These are phyloP conservation scores for Paedocypris sp. DNA, from an alignment of 2,113 vertebrate genomes.

Conservation along the genomic window DNA sequence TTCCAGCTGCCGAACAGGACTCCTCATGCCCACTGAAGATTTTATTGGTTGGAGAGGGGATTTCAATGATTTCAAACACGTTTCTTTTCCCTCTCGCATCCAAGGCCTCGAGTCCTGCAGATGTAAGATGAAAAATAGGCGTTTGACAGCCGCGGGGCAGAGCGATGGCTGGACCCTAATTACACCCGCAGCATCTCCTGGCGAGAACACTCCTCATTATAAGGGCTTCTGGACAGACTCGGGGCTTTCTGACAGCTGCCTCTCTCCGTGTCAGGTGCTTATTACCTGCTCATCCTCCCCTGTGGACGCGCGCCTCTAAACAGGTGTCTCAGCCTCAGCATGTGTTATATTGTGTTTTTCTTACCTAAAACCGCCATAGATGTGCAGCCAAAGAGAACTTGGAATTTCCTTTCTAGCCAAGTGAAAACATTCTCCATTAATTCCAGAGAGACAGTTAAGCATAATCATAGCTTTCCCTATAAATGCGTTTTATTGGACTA, in stretches of 20 bases:
- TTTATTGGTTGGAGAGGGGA: conserved; percentile 17
- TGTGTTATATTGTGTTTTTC: conserved; percentile 18
- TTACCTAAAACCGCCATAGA: conserved; percentile 5
- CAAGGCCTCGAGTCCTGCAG: conserved; percentile 26
- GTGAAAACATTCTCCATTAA: no score
- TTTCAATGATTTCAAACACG: conserved; percentile 15
- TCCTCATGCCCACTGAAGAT: neutral
- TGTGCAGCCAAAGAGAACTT: neutral
- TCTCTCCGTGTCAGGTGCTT: conserved; percentile 34
- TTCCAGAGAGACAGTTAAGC: neutral
- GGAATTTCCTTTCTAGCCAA: no score
- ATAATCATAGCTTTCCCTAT: neutral
- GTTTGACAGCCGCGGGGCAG: conserved; percentile 10
- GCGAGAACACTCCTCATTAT: conserved; percentile 26
- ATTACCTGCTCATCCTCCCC: conserved; percentile 31
- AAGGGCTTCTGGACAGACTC: conserved; percentile 22
- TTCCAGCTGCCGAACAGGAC: conserved; percentile 1
- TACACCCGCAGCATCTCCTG: conserved; percentile 26
- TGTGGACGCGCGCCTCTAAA: conserved; percentile 20
- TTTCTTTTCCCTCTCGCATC: neutral
- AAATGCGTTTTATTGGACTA: neutral
- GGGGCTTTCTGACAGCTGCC: conserved; percentile 12
- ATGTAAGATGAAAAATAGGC: conserved; percentile 14
- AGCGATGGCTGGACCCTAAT: conserved; percentile 21
- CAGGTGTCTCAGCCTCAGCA: conserved; percentile 32